These are phyloP conservation scores for Drosophila suzukii DNA, from an alignment of 1,140 invertebrate genomes.

Conservation along the genomic window DNA sequence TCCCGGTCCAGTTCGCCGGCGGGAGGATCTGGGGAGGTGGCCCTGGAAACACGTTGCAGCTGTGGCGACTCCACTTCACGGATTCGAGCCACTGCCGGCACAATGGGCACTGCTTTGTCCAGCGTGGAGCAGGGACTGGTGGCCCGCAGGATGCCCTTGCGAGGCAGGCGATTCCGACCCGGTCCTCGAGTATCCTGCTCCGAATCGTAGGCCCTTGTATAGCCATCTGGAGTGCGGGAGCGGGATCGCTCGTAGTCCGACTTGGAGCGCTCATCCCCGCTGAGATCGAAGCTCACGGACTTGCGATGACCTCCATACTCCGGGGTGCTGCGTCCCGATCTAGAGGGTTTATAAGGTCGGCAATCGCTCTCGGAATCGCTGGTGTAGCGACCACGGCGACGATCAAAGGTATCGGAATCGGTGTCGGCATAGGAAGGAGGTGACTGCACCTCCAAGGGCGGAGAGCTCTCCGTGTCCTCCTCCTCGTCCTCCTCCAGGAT, in stretches of 20 bases:
- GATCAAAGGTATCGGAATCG: slow-evolving; percentile 73
- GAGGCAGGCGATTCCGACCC: slow-evolving; percentile 50
- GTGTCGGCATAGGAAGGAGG: slow-evolving; percentile 72
- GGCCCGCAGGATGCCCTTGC: slow-evolving; percentile 78
- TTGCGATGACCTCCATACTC: slow-evolving; percentile 77
- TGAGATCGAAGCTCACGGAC: slow-evolving; percentile 83
- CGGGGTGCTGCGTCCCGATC: slow-evolving; percentile 76
- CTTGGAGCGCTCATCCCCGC: slow-evolving; percentile 80
- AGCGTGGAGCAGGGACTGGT: slow-evolving; percentile 74
- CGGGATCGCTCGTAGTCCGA: slow-evolving; percentile 80
- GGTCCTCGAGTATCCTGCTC: slow-evolving; percentile 70
- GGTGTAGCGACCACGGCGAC: slow-evolving; percentile 66
- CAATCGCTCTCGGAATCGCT: slow-evolving; percentile 80
- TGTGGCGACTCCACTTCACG: slow-evolving; percentile 73
- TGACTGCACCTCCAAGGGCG: slow-evolving; percentile 58
- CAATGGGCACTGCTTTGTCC: slow-evolving; percentile 60
- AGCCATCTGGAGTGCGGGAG: slow-evolving; percentile 66
- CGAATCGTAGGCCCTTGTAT: slow-evolving; percentile 73
- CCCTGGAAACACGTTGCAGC: slow-evolving; percentile 62
- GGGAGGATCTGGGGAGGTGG: slow-evolving; percentile 62
- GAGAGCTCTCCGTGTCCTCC: slow-evolving; percentile 57
- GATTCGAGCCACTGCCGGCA: slow-evolving; percentile 74
- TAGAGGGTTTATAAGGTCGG: slow-evolving; percentile 58
- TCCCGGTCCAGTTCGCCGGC: slow-evolving; percentile 76
- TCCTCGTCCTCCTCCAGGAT: slow-evolving; percentile 65